Conservation (phyloP, 2,888 invertebrate species). For the Eurytoma californica region DNA sequence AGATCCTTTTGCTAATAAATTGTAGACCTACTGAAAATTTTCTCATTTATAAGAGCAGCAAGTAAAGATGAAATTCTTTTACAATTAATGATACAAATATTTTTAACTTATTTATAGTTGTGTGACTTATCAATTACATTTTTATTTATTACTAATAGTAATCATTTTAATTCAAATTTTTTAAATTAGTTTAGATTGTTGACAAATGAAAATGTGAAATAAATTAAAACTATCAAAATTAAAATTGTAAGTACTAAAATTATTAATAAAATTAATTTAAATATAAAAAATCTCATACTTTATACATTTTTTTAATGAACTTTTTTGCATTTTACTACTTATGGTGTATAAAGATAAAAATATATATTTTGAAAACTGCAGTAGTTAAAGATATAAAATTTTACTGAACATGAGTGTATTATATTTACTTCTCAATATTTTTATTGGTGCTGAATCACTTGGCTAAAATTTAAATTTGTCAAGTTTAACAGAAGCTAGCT, state of each 20-base stretch:
- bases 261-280: neutral
- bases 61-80: neutral
- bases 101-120: constrained; percentile 1
- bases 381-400: neutral
- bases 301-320: neutral
- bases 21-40: constrained; percentile 29
- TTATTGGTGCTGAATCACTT: constrained; percentile 14
- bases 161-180: no score
- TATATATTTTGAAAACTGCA: constrained; percentile 3
- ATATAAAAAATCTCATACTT: neutral
- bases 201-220: no score
- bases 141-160: no score
- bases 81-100: constrained; percentile 11
- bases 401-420: neutral
- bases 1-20: constrained; percentile 21
- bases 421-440: no score
- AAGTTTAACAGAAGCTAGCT: constrained; percentile 18
- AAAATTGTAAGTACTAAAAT: no score
- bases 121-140: neutral
- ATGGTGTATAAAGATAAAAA: neutral
- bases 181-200: no score
- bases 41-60: constrained; percentile 1
- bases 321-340: neutral
- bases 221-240: no score
- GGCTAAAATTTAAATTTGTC: constrained; percentile 17